Conservation (phyloP, 2,797 vertebrate species). For the Cichlasoma orientale region DNA sequence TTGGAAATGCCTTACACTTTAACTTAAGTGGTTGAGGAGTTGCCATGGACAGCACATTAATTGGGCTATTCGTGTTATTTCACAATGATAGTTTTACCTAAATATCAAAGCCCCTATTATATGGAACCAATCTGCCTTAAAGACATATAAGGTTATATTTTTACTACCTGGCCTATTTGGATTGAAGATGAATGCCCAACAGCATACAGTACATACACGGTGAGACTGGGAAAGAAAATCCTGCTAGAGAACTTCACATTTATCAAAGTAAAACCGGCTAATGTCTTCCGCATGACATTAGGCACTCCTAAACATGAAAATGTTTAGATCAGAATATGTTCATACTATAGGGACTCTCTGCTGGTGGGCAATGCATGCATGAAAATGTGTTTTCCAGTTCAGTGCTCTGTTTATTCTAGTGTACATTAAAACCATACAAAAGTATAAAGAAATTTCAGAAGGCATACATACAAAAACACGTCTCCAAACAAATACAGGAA, state of each 20-base stretch:
- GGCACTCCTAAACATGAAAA: background rate
- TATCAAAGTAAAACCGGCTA: background rate
- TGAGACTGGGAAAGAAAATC: background rate
- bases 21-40: background rate
- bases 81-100: background rate
- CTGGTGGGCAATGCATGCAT: background rate
- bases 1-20: background rate
- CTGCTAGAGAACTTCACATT: background rate
- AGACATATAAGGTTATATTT: background rate
- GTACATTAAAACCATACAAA: background rate
- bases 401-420: background rate
- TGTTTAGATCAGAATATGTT: background rate
- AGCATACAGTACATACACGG: background rate
- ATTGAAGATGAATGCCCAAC: background rate
- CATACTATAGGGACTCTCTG: background rate
- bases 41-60: constrained; percentile 24
- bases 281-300: background rate
- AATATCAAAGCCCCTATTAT: background rate
- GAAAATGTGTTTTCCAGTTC: background rate
- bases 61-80: constrained; percentile 29
- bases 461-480: background rate
- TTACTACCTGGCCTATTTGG: background rate
- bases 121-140: background rate
- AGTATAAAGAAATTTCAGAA: background rate
- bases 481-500: background rate